A percentile compares a stretch with the other conserved stretches of the same genome.
phyloP scores from a whole-genome alignment of 2,888 invertebrate genomes.

The Eugnorisma glareosa region DNA sequence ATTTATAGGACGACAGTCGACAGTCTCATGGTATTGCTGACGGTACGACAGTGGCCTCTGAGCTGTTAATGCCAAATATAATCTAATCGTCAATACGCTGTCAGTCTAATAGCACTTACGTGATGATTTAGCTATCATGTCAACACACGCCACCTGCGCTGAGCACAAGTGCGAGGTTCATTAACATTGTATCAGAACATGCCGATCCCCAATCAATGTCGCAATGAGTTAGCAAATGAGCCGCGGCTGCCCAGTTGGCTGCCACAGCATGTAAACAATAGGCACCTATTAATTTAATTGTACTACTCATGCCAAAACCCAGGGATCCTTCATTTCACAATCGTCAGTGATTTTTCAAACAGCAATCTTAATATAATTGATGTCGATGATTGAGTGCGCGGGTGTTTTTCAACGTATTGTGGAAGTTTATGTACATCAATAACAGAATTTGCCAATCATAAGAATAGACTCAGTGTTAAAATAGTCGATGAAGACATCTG shows the following conservation, averaged over 20 bases:
- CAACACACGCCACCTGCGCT: conserved; percentile 10
- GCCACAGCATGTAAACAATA: conserved; percentile 66
- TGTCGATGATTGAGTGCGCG: conserved; percentile 58
- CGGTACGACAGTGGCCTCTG: background rate
- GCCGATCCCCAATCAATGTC: conserved; percentile 60
- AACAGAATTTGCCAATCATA: conserved; percentile 58
- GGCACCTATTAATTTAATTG: conserved; percentile 59
- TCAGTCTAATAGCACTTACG: conserved; percentile 10
- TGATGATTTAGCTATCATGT: conserved; percentile 32
- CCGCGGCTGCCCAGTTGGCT: conserved; percentile 65
- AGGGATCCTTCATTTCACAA: conserved; percentile 62
- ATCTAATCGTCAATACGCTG: background rate
- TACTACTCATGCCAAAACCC: conserved; percentile 62
- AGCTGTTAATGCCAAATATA: background rate
- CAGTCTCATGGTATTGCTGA: background rate
- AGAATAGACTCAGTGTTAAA: conserved; percentile 55
- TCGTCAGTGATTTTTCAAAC: conserved; percentile 54
- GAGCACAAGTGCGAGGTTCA: conserved; percentile 45
- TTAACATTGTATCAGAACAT: conserved; percentile 52
- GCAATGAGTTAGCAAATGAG: conserved; percentile 60
- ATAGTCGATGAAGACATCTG: conserved; percentile 57
- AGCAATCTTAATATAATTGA: conserved; percentile 57
- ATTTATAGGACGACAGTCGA: background rate
- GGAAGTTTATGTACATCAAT: conserved; percentile 43
- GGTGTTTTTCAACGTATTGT: conserved; percentile 46